phyloP scores from a whole-genome alignment of 2,797 vertebrate genomes.

The Ctenosaura bakeri region DNA sequence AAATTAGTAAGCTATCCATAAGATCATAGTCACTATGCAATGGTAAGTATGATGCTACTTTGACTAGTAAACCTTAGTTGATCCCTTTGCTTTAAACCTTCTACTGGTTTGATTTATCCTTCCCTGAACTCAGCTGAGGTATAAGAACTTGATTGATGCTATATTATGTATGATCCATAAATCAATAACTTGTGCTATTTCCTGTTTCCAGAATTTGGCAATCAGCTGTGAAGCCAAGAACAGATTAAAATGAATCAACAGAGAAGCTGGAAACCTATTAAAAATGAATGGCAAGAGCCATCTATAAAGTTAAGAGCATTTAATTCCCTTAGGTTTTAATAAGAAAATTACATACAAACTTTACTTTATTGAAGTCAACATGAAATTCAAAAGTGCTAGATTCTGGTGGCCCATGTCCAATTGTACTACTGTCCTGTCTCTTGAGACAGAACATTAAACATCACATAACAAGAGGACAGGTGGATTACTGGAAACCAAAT shows the following conservation, averaged over 20 bases:
- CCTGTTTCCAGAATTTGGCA: neutral
- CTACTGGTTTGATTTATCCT: neutral
- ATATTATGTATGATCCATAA: neutral
- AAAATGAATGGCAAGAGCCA: neutral
- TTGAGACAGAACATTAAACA: conserved; percentile 10
- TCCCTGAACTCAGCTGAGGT: neutral
- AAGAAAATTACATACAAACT: neutral
- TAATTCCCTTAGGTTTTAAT: neutral
- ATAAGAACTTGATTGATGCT: neutral
- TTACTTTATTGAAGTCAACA: neutral
- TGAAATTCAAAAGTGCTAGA: neutral
- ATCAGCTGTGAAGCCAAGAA: neutral
- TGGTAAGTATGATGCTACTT: neutral
- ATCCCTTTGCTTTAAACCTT: neutral
- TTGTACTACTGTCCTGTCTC: neutral
- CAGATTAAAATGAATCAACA: neutral
- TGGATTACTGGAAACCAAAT: neutral
- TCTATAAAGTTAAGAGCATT: neutral
- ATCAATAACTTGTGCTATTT: neutral
- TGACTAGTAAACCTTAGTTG: neutral
- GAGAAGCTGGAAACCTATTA: neutral
- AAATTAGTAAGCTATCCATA: neutral
- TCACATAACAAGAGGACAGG: neutral
- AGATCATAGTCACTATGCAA: neutral
- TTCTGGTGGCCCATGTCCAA: neutral